Evolutionary conservation across 2,113 vertebrate species (phyloP).

Genomic region (Cottus gobio): DNA sequence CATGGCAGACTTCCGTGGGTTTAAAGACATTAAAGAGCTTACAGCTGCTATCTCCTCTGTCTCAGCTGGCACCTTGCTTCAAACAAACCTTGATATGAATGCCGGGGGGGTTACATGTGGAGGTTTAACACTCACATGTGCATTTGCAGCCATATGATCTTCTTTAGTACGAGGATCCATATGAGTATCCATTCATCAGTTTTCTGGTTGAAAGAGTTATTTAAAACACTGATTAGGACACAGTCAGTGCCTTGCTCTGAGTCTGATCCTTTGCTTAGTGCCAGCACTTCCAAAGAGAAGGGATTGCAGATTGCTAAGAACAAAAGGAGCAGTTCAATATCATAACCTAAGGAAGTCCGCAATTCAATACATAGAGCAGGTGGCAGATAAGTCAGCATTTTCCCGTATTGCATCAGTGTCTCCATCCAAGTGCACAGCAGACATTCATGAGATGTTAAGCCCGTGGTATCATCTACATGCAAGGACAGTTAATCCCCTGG

Average conservation of each 20-base stretch:
- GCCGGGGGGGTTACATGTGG: not conserved
- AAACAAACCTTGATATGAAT: slow-evolving; percentile 21
- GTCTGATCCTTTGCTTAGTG: slow-evolving; percentile 39
- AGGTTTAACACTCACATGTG: slow-evolving; percentile 31
- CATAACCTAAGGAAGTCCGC: slow-evolving; percentile 42
- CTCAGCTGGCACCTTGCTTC: slow-evolving; percentile 1
- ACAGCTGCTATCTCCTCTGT: slow-evolving; percentile 17
- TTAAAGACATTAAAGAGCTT: slow-evolving; percentile 51
- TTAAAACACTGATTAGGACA: slow-evolving; percentile 26
- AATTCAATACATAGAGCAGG: slow-evolving; percentile 38
- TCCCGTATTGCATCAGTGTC: slow-evolving; percentile 39
- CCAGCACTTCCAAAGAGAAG: slow-evolving; percentile 8
- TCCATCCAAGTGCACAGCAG: slow-evolving; percentile 27
- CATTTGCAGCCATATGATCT: not conserved
- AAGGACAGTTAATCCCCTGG: slow-evolving; percentile 62
- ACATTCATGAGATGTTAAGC: slow-evolving; percentile 61
- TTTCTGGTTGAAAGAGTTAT: slow-evolving; percentile 19
- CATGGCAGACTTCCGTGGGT: slow-evolving; percentile 52
- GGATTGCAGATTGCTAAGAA: slow-evolving; percentile 41
- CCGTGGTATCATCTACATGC: slow-evolving; percentile 48
- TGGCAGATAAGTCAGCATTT: slow-evolving; percentile 52
- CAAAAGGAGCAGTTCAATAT: slow-evolving; percentile 34
- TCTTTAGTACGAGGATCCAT: not conserved
- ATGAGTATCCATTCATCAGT: slow-evolving; percentile 6
- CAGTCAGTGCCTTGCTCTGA: slow-evolving; percentile 21